phyloP scores from a whole-genome alignment of 1,140 invertebrate genomes.

The Drosophila subpulchrella region DNA sequence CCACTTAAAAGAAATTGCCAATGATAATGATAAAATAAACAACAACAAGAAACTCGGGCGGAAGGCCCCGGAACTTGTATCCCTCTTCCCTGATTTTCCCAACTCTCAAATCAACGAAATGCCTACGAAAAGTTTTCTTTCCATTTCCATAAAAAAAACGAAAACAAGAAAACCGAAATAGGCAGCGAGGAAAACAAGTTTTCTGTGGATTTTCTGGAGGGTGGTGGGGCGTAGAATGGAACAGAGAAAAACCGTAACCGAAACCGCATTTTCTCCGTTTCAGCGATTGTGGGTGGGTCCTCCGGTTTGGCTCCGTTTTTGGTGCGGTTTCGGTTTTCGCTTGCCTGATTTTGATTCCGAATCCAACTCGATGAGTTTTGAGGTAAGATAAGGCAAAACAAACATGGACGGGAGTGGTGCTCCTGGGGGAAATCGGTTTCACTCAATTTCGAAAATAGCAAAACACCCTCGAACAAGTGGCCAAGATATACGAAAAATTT shows the following conservation, averaged over 20 bases:
- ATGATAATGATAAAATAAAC: constrained; percentile 81
- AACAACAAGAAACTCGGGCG: constrained; percentile 50
- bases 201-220: constrained; percentile 21
- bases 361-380: constrained; percentile 59
- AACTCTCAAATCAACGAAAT: constrained; percentile 71
- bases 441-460: constrained; percentile 71
- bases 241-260: constrained; percentile 84
- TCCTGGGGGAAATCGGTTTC: constrained; percentile 80
- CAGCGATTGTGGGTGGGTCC: constrained; percentile 63
- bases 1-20: constrained; percentile 82
- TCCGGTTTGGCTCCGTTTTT: constrained; percentile 28
- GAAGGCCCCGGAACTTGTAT: constrained; percentile 44
- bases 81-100: constrained; percentile 20
- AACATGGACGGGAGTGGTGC: constrained; percentile 16
- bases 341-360: constrained; percentile 41
- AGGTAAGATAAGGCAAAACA: constrained; percentile 52
- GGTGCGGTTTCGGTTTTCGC: constrained; percentile 38
- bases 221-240: constrained; percentile 31
- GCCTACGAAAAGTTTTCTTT: constrained; percentile 75
- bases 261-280: constrained; percentile 84
- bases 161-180: constrained; percentile 39
- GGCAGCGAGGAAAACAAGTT: constrained; percentile 61
- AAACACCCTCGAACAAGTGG: constrained; percentile 38
- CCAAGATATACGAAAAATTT: constrained; percentile 32
- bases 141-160: constrained; percentile 69